phyloP scores from a whole-genome alignment of 2,797 vertebrate species.

The Sebastes ruberrimus region DNA sequence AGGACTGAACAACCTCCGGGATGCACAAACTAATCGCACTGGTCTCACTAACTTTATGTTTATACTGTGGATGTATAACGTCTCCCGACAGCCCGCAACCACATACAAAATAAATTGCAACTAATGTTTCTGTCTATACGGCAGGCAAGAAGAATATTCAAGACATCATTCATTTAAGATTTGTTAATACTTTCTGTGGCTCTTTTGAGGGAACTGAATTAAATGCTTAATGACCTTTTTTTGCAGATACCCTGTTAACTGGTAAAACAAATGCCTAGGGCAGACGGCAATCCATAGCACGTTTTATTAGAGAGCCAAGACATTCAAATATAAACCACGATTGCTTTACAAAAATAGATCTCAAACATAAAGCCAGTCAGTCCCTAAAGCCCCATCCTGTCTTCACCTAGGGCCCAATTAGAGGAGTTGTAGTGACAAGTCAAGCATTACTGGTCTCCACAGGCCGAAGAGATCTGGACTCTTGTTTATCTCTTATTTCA shows the following conservation, averaged over 20 bases:
- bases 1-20: neutral
- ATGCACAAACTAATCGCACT: neutral
- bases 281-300: neutral
- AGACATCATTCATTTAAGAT: neutral
- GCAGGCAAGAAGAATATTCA: too few species aligned
- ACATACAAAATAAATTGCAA: neutral
- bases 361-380: conserved; percentile 61
- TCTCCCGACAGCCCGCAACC: neutral
- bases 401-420: conserved; percentile 86
- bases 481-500: conserved; percentile 86
- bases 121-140: neutral
- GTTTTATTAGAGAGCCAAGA: conserved; percentile 33
- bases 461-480: conserved; percentile 72
- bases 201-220: neutral
- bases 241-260: neutral
- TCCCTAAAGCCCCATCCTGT: conserved; percentile 67
- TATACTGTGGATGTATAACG: neutral
- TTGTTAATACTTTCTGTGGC: neutral
- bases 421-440: conserved; percentile 81
- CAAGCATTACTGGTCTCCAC: conserved; percentile 70
- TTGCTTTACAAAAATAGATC: conserved; percentile 59
- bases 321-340: conserved; percentile 41
- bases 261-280: neutral
- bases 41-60: neutral
- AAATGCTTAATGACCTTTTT: neutral